Conservation (phyloP, 1,140 invertebrate species). For the Aradophagus sp. region DNA sequence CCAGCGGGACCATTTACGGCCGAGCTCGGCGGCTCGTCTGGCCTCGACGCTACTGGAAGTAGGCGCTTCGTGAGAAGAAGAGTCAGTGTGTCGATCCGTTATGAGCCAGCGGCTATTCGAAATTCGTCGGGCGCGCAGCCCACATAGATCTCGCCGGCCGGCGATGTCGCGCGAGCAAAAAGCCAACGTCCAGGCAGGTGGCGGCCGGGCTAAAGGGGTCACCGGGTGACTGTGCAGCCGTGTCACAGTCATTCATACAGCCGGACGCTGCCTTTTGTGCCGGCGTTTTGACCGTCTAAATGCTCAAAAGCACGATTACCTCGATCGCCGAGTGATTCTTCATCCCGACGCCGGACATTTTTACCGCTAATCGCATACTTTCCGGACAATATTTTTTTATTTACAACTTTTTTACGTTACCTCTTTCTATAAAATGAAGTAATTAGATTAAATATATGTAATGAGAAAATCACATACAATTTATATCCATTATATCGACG, state of each 20-base stretch:
- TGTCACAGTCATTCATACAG: conserved; percentile 11
- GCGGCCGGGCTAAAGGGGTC: conserved; percentile 50
- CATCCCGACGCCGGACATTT: no score
- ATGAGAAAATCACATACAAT: no score
- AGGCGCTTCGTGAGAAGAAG: conserved; percentile 57
- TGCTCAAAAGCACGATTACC: no score
- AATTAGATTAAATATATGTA: no score
- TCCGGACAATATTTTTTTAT: no score
- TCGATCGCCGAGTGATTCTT: no score
- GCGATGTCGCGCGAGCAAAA: conserved; percentile 45
- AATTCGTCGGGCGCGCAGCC: conserved; percentile 65
- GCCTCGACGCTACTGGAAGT: conserved; percentile 47
- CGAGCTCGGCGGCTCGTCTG: conserved; percentile 8
- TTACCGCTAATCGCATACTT: no score
- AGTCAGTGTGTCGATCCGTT: conserved; percentile 72
- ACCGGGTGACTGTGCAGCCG: conserved; percentile 42
- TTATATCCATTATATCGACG: no score
- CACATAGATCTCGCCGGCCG: conserved; percentile 60
- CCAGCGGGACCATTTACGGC: conserved; percentile 24
- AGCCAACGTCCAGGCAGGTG: conserved; percentile 44
- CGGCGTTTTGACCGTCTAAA: no score
- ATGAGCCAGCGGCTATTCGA: conserved; percentile 69
- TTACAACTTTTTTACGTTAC: no score
- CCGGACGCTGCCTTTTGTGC: conserved; percentile 36
- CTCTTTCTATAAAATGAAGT: no score